A percentile compares a stretch with the other conserved stretches of the same genome.
Conservation (phyloP, 2,888 invertebrate genomes). For the Thyatira batis region DNA sequence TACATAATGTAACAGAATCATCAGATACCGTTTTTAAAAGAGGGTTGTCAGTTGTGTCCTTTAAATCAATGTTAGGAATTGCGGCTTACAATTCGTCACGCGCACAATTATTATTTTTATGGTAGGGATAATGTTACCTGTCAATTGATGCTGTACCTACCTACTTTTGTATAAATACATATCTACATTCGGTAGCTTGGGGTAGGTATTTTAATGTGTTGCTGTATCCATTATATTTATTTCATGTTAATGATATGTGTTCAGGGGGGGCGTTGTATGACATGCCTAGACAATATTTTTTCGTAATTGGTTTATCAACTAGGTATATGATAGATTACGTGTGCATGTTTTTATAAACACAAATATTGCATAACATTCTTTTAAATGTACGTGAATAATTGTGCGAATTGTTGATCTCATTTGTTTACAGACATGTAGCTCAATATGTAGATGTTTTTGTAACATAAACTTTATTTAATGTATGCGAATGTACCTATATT, state of each 20-base stretch:
- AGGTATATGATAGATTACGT: conserved; percentile 47
- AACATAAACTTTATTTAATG: conserved; percentile 66
- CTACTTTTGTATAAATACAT: conserved; percentile 1
- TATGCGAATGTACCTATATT: conserved; percentile 66
- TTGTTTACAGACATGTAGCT: conserved; percentile 77
- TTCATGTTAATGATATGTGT: conserved; percentile 53
- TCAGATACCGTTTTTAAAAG: neutral
- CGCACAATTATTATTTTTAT: conserved; percentile 3
- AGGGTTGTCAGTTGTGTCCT: neutral
- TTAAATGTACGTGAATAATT: conserved; percentile 41
- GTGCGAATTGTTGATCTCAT: conserved; percentile 80
- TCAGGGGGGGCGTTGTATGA: conserved; percentile 58
- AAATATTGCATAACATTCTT: conserved; percentile 37
- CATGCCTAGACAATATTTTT: conserved; percentile 46
- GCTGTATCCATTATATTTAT: conserved; percentile 32
- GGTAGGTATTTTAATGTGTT: conserved; percentile 8
- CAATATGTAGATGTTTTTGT: conserved; percentile 73
- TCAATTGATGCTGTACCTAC: conserved; percentile 31
- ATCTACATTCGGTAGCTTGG: neutral
- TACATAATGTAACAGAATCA: neutral
- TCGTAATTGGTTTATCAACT: conserved; percentile 33
- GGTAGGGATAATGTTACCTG: conserved; percentile 31
- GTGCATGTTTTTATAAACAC: conserved; percentile 45
- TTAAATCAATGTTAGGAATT: neutral
- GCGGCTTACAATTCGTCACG: neutral